phyloP scores from a whole-genome alignment of 2,797 vertebrate species.

The Rachycentron canadum region DNA sequence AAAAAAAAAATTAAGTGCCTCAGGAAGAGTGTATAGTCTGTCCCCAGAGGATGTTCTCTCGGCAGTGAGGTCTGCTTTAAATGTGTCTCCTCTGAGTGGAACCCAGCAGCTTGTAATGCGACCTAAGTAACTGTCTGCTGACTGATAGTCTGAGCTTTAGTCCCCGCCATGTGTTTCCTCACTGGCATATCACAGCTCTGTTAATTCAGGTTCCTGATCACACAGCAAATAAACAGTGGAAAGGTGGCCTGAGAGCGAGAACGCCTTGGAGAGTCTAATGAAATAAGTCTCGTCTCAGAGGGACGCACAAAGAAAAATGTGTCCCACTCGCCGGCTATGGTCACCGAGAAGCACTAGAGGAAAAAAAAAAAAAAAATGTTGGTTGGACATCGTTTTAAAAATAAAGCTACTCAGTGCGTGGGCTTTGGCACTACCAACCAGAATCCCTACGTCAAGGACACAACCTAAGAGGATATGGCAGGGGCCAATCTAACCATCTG shows the following conservation, averaged over 20 bases:
- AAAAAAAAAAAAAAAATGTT: slow-evolving; percentile 16
- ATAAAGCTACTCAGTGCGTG: slow-evolving; percentile 61
- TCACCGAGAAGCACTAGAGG: neutral
- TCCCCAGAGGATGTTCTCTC: slow-evolving; percentile 87
- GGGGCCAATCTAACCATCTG: slow-evolving; percentile 75
- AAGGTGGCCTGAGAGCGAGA: slow-evolving; percentile 19
- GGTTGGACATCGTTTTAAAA: slow-evolving; percentile 71
- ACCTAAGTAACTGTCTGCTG: slow-evolving; percentile 85
- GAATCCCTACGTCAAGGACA: slow-evolving; percentile 78
- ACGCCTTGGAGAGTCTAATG: slow-evolving; percentile 10
- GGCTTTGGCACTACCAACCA: slow-evolving; percentile 71
- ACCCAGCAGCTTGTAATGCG: slow-evolving; percentile 83
- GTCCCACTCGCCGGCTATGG: slow-evolving; percentile 23
- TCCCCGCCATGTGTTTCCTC: slow-evolving; percentile 72
- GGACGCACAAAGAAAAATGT: slow-evolving; percentile 30
- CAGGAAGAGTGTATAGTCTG: slow-evolving; percentile 85
- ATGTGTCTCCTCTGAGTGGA: slow-evolving; percentile 79
- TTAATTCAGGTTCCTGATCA: slow-evolving; percentile 54
- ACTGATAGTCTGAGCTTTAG: slow-evolving; percentile 67
- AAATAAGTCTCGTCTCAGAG: slow-evolving; percentile 45
- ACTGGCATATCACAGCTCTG: slow-evolving; percentile 46
- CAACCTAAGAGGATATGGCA: slow-evolving; percentile 69
- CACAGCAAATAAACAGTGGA: slow-evolving; percentile 45
- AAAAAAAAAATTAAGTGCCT: slow-evolving; percentile 89
- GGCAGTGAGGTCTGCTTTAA: slow-evolving; percentile 85